Evolutionary conservation across 2,797 vertebrate species (phyloP).

Genomic region (Toxotes lorentzi): DNA sequence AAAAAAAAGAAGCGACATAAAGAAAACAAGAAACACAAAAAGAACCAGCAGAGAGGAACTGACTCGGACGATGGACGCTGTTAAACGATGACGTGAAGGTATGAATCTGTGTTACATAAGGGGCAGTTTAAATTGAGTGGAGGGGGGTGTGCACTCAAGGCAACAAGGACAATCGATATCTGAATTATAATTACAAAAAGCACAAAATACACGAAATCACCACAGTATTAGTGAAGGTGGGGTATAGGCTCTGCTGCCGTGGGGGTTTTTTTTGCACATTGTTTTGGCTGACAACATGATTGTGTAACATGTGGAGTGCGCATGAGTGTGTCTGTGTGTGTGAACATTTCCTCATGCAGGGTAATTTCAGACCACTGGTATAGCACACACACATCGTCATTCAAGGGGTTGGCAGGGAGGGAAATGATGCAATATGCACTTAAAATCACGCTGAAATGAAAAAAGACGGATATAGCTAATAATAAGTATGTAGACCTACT

Average conservation of each 20-base stretch:
- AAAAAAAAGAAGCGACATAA: not conserved
- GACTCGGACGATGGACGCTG: constrained; percentile 43
- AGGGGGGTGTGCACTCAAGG: not conserved
- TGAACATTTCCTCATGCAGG: not conserved
- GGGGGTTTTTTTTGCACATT: not conserved
- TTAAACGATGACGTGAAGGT: constrained; percentile 66
- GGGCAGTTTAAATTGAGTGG: not conserved
- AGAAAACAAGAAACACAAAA: not conserved
- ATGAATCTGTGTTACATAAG: constrained; percentile 67
- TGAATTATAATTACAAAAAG: not conserved
- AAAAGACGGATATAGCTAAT: not conserved
- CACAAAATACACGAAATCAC: constrained; percentile 5
- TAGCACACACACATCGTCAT: not conserved
- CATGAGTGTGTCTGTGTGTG: not conserved
- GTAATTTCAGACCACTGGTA: not conserved
- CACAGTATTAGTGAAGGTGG: not conserved
- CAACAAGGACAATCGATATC: constrained; percentile 22
- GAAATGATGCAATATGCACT: not conserved
- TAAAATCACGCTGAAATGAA: not conserved
- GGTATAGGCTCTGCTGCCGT: not conserved
- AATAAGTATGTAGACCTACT: not conserved
- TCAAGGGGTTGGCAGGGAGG: not conserved
- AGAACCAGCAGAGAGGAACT: constrained; percentile 11
- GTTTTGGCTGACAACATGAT: not conserved
- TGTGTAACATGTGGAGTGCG: not conserved